Evolutionary conservation across 2,113 vertebrate species (phyloP).

Genomic region (Aptenodytes forsteri): DNA sequence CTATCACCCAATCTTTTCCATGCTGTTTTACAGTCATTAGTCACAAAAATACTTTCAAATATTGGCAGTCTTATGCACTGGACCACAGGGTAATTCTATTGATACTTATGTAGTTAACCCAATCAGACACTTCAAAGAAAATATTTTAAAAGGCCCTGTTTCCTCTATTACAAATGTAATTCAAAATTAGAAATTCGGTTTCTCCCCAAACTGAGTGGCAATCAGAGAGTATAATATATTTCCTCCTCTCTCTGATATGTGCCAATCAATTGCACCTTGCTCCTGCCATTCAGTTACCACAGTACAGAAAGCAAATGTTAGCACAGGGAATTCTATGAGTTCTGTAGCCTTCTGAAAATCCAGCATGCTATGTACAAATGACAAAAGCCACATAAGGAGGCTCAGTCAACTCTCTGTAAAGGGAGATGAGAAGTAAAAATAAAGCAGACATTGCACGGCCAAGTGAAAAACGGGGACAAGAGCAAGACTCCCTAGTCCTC

Average conservation of each 20-base stretch:
- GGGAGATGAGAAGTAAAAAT: background rate
- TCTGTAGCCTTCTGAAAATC: background rate
- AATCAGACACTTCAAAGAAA: background rate
- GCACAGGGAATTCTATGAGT: background rate
- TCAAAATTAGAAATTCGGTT: background rate
- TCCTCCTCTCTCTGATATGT: background rate
- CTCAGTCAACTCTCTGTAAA: background rate
- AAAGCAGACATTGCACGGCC: background rate
- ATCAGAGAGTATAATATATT: background rate
- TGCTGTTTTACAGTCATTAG: background rate
- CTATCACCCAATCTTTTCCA: background rate
- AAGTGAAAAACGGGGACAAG: background rate
- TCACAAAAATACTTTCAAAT: background rate
- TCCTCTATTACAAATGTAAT: background rate
- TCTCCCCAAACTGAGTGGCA: background rate
- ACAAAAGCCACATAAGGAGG: background rate
- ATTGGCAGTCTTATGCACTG: background rate
- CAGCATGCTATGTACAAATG: background rate
- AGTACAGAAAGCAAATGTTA: background rate
- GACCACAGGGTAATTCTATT: background rate
- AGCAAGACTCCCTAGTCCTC: background rate
- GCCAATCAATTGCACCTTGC: background rate
- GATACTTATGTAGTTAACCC: background rate
- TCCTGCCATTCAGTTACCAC: background rate
- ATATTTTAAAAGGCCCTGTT: background rate